A percentile compares a stretch with the other conserved stretches of the same genome.
These are phyloP conservation scores for Cottoperca gobio DNA, from an alignment of 2,797 vertebrate genomes.

Conservation along the genomic window DNA sequence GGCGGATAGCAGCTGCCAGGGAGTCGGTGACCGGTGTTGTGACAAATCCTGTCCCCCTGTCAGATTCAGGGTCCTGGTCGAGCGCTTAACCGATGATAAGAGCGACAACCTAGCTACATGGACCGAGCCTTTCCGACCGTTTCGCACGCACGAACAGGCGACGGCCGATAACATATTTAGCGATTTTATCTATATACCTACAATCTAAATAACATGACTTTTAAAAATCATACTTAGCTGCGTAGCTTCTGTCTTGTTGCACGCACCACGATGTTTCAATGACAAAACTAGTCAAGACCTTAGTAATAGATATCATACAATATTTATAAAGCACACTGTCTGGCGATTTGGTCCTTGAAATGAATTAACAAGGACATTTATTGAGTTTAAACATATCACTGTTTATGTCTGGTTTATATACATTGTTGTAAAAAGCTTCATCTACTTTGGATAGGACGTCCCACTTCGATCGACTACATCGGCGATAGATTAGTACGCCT, in stretches of 20 bases:
- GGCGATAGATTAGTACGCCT: slow-evolving; percentile 37
- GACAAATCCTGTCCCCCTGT: neutral
- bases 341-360: accelerated
- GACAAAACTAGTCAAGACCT: slow-evolving; percentile 35
- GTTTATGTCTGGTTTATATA: accelerated
- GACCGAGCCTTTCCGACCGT: slow-evolving; percentile 26
- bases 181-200: neutral
- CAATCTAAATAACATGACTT: neutral
- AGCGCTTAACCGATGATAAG: neutral
- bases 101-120: slow-evolving; percentile 1
- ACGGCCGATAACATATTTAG: slow-evolving; percentile 64
- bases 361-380: accelerated
- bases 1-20: neutral
- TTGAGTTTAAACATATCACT: accelerated
- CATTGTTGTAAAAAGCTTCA: neutral
- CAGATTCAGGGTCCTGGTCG: neutral
- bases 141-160: slow-evolving; percentile 43
- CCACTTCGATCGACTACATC: slow-evolving; percentile 28
- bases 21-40: neutral
- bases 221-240: neutral
- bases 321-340: accelerated
- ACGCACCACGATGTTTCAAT: slow-evolving; percentile 42
- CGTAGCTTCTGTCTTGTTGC: neutral
- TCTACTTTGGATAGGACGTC: accelerated
- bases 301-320: slow-evolving; percentile 24